A percentile compares a stretch with the other conserved stretches of the same genome.
Evolutionary conservation across 2,113 vertebrate genomes (phyloP).

Genomic region (Falco punctatus): DNA sequence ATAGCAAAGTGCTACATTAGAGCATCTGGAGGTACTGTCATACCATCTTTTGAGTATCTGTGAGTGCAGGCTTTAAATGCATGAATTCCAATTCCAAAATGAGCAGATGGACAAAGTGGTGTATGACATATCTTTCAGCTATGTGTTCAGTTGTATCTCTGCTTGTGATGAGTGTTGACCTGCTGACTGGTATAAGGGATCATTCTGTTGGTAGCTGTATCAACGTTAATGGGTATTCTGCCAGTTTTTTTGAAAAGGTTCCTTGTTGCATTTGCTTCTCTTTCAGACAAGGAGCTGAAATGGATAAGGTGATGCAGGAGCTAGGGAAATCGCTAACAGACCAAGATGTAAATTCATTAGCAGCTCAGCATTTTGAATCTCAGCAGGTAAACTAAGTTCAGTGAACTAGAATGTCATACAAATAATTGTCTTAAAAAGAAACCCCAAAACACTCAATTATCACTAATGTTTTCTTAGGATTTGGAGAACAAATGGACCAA

Average conservation of each 20-base stretch:
- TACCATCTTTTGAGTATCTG: background rate
- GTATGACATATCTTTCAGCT: background rate
- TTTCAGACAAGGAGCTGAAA: slow-evolving; percentile 89
- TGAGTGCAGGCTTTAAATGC: background rate
- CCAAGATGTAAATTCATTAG: slow-evolving; percentile 93
- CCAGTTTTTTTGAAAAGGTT: background rate
- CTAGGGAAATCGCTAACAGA: slow-evolving; percentile 93
- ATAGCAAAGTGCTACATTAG: background rate
- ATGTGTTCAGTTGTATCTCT: background rate
- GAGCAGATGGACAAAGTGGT: background rate
- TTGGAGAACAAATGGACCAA: slow-evolving; percentile 95
- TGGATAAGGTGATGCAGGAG: slow-evolving; percentile 97
- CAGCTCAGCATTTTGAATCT: slow-evolving; percentile 94
- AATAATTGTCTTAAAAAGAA: background rate
- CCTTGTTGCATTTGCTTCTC: background rate
- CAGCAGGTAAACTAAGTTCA: slow-evolving; percentile 84
- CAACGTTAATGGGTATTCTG: background rate
- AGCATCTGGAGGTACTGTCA: background rate
- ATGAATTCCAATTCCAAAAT: background rate
- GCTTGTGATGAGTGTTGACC: background rate
- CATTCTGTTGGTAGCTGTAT: background rate
- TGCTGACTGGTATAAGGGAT: background rate
- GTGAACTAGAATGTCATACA: background rate
- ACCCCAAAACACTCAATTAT: background rate
- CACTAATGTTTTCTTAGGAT: slow-evolving; percentile 74